Evolutionary conservation across 2,797 vertebrate species (phyloP), one percentile per base, ranked within the genome.

Genomic region (Notamacropus eugenii): DNA sequence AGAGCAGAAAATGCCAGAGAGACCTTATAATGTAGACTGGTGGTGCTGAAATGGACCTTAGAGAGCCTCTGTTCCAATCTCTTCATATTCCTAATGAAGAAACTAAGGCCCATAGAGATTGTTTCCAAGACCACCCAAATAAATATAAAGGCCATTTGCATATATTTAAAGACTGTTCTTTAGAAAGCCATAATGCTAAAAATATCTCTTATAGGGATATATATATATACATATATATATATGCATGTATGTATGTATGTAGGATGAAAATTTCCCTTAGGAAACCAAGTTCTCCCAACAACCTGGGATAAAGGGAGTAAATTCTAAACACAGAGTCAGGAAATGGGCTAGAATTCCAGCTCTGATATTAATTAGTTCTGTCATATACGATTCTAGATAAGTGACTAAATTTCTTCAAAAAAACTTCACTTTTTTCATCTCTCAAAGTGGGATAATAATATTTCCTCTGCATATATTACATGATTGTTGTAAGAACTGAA

Each of bases 1-100:
- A 46, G 40, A 82, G 40, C 40, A 82, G 10, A 46, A 46, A 82
- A 11, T 82, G 19, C 9, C 22, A 11, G 74, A 82, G 5, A 46
- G n/a, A 82, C 9, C 8, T 46, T 10, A 24, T 82, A 46, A 82
- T 6, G 10, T 46, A 46, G n/a, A 22, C 74, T 12, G 4, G 40
- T 46, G 27, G 8, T 46, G 8, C 40, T 24, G 54, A 96, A 95
- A 46, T 92, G 96, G 90, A 92, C 95, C 91, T 98, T 28, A 31
- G 92, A 96, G 93, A 94, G 95, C 50, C 91, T 28, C 91, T 93
- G 19, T 29, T 59, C 57, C 55, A 94, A 82, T 19, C 57, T 93
- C 87, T 34, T 93, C 96, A 67, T 93, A 96, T 95, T 96, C 87
- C 29, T 96, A 91, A 94, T 97, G 93, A 96, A 55, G 74, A 82